Conservation (phyloP, 2,888 invertebrate genomes). For the Agriopis aurantiaria region DNA sequence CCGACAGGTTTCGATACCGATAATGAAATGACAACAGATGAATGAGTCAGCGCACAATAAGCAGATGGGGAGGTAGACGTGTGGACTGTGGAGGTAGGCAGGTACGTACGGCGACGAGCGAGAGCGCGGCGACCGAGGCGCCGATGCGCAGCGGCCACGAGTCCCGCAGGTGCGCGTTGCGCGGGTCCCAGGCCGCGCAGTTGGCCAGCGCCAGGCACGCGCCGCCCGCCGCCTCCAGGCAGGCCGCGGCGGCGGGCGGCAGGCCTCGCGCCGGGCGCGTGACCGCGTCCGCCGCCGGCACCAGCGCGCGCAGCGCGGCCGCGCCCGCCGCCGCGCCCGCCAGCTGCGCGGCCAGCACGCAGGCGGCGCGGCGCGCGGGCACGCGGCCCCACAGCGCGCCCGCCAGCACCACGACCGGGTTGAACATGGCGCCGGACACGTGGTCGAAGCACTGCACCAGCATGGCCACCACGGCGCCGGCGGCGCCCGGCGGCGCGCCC, state of each 20-base stretch:
- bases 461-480: conserved; percentile 89
- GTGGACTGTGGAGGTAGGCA: too few species aligned
- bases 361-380: conserved; percentile 80
- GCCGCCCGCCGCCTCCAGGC: conserved; percentile 88
- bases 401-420: conserved; percentile 91
- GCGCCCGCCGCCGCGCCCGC: conserved; percentile 89
- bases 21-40: too few species aligned
- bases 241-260: background rate
- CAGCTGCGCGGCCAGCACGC: conserved; percentile 87
- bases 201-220: conserved; percentile 88
- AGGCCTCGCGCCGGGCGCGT: conserved; percentile 42
- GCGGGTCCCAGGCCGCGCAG: conserved; percentile 90
- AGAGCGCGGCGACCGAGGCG: conserved; percentile 87
- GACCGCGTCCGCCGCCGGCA: conserved; percentile 74
- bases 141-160: conserved; percentile 89
- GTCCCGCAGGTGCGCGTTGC: conserved; percentile 87
- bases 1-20: too few species aligned
- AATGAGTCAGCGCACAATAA: background rate
- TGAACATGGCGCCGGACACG: conserved; percentile 91
- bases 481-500: conserved; percentile 86
- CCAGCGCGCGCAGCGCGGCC: conserved; percentile 77
- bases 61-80: background rate
- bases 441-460: conserved; percentile 91
- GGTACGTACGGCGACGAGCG: conserved; percentile 87
- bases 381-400: conserved; percentile 86